These are phyloP conservation scores for Pipistrellus pygmaeus DNA, from an alignment of 2,797 vertebrate species.

Conservation along the genomic window DNA sequence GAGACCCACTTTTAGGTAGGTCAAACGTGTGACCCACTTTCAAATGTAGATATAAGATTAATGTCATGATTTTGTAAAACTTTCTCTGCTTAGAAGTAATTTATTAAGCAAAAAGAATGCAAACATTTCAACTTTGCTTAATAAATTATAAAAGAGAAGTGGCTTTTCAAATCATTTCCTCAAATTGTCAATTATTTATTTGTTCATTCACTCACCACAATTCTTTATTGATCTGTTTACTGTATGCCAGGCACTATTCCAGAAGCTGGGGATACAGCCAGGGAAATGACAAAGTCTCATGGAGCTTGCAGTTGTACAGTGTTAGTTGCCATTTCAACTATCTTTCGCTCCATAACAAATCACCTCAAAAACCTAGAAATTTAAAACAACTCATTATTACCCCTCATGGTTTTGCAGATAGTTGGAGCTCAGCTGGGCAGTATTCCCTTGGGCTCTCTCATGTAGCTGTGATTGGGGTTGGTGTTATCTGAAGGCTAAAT, in stretches of 20 bases:
- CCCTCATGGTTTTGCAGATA: neutral
- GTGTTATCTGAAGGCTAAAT: constrained; percentile 13
- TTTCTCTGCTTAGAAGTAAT: constrained; percentile 4
- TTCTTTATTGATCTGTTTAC: neutral
- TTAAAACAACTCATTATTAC: neutral
- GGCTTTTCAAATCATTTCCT: constrained; percentile 36
- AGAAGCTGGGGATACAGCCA: neutral
- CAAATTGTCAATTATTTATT: neutral
- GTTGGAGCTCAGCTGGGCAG: neutral
- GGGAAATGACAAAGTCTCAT: neutral
- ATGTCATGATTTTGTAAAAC: constrained; percentile 12
- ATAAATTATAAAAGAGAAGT: neutral
- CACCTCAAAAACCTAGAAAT: neutral
- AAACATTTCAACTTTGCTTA: constrained; percentile 37
- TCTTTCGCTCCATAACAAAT: neutral
- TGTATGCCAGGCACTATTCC: neutral
- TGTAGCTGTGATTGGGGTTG: neutral
- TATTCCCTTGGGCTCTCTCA: neutral
- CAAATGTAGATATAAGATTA: constrained; percentile 51
- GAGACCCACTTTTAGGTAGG: constrained; percentile 69
- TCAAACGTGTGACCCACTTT: constrained; percentile 62
- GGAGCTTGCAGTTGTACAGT: neutral
- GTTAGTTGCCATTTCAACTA: neutral
- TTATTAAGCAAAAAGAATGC: constrained; percentile 31
- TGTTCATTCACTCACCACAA: neutral